Conservation (phyloP, 2,113 vertebrate genomes). For the Serranochromis macrocephalus region DNA sequence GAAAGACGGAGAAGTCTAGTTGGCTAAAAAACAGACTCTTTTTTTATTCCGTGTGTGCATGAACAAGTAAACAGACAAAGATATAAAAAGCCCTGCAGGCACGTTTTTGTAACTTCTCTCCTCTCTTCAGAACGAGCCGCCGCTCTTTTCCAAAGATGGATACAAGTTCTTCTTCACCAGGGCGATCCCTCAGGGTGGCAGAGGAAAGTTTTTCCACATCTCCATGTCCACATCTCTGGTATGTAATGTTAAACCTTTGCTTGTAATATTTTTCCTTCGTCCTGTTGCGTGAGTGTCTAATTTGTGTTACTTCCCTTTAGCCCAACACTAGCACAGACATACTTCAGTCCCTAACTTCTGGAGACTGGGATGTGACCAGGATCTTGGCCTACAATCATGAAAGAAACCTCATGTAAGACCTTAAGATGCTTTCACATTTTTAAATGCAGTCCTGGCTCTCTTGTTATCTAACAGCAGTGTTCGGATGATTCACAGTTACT, state of each 20-base stretch:
- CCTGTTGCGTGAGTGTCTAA: not conserved
- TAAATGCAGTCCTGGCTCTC: not conserved
- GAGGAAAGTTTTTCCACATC: conserved; percentile 93
- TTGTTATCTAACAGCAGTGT: not conserved
- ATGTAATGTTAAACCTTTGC: not conserved
- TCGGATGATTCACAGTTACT: conserved; percentile 76
- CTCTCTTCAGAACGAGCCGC: conserved; percentile 83
- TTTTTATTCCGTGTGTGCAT: not conserved
- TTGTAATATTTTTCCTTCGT: not conserved
- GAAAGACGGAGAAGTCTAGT: not conserved
- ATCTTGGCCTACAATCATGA: conserved; percentile 87
- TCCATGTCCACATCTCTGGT: conserved; percentile 89
- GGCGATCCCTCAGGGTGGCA: conserved; percentile 89
- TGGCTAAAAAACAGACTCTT: not conserved
- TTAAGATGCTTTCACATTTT: not conserved
- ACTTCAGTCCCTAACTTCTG: conserved; percentile 89
- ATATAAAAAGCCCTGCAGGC: not conserved
- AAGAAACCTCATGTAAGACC: conserved; percentile 84
- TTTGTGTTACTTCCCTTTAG: conserved; percentile 61
- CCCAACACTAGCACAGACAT: conserved; percentile 87
- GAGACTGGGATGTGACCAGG: conserved; percentile 92
- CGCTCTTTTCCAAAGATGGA: conserved; percentile 86
- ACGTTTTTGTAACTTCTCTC: not conserved
- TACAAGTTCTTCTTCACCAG: conserved; percentile 91
- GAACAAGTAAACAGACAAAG: not conserved